Percentiles rank a stretch among this genome's conserved stretches.
Evolutionary conservation across 2,888 invertebrate species (phyloP).

Genomic region (Anthoptus insignis): DNA sequence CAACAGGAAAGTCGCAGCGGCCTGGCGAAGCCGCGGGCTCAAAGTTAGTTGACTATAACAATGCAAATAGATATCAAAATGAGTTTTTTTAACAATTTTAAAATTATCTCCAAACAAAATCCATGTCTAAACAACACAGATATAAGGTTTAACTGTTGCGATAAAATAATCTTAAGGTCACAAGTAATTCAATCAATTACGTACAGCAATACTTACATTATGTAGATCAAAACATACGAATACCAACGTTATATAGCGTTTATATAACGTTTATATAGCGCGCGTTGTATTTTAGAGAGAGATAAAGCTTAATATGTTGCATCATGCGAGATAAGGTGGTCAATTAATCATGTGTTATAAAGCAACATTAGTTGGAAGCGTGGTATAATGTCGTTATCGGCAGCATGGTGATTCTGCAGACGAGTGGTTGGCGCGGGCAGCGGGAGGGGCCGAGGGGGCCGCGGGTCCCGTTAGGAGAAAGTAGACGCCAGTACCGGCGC

Average conservation of each 20-base stretch:
- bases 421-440: constrained; percentile 50
- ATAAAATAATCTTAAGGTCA: not conserved
- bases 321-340: constrained; percentile 5
- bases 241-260: too few species aligned
- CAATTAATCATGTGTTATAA: constrained; percentile 23
- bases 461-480: constrained; percentile 85
- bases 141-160: not conserved
- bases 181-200: too few species aligned
- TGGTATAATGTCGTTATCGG: constrained; percentile 55
- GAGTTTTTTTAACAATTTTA: too few species aligned
- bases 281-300: not conserved
- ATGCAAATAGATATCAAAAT: not conserved
- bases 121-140: not conserved
- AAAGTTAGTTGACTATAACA: not conserved
- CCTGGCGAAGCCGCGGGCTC: too few species aligned
- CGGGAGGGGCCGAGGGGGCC: constrained; percentile 57
- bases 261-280: not conserved
- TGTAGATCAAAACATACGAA: too few species aligned
- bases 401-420: constrained; percentile 61
- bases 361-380: constrained; percentile 59
- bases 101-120: too few species aligned
- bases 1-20: too few species aligned
- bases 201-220: too few species aligned
- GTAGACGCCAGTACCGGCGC: constrained; percentile 78
- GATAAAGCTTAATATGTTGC: constrained; percentile 4